Evolutionary conservation across 2,113 vertebrate species (phyloP), one percentile per base, ranked within the genome.

Genomic region (Neomonachus schauinslandi): DNA sequence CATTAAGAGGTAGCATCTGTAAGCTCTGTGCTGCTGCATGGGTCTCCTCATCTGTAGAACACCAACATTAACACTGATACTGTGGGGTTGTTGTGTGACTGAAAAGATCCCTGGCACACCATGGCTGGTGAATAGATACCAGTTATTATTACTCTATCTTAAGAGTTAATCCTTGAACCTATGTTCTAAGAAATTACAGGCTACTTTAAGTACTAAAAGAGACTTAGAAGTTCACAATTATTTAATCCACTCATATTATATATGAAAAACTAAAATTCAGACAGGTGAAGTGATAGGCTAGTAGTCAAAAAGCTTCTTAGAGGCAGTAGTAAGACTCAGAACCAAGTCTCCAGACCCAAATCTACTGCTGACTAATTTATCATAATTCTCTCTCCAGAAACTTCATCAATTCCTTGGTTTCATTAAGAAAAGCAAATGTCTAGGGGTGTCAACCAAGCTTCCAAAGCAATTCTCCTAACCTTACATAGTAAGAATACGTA

Each of bases 141-240:
- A 19, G 24, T 15, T 88, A 24, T 53, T 71, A 72, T 69, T 74
- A 53, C 36, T 10, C 16, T 19, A 57, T 6, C 36, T 79, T 53
- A 86, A 96, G 15, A 90, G 57, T 74, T 95, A 91, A 24, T 46
- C 28, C 12, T 91, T 77, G 59, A 36, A 33, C 7, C 18, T 76
- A 42, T 57, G 13, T 36, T 82, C 63, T 71, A 94, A 97, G 49
- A 91, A 59, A 59, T 69, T 36, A 63, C 31, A 88, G 24, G 33
- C 24, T 31, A 85, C 55, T 87, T 90, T 61, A 76, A 84, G 55
- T 89, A 89, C 10, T 19, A 22, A 12, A 96, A 96, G 26, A 95
- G 28, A 89, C 9, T 81, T 46, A 87, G 57, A 86, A 83, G 31
- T 79, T 96, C 49, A 80, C 12, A n/a, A 63, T 63, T 26, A 85